Conservation (phyloP, 2,888 invertebrate species). For the Melangyna quadrimaculata region DNA sequence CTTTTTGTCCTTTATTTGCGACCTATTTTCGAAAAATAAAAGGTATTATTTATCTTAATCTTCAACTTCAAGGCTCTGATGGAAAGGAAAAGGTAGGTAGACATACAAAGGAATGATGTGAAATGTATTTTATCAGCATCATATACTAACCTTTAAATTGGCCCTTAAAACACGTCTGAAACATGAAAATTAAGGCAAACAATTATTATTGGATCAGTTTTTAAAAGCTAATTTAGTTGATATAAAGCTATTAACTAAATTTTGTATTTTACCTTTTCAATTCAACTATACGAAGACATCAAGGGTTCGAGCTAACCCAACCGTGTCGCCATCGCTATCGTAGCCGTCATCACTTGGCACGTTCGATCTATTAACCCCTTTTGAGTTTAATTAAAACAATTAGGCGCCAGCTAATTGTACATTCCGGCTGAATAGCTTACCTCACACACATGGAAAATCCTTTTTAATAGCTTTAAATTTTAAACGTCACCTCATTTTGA, state of each 20-base stretch:
- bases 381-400: slow-evolving; percentile 27
- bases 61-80: not conserved
- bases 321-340: too few relatives aligned
- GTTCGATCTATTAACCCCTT: slow-evolving; percentile 20
- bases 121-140: not conserved
- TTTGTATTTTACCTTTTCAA: not conserved
- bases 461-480: slow-evolving; percentile 51
- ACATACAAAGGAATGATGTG: too few relatives aligned
- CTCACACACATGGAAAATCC: slow-evolving; percentile 31
- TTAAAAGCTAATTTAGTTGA: not conserved
- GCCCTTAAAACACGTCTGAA: not conserved
- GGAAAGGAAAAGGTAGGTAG: not conserved
- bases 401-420: slow-evolving; percentile 43
- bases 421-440: slow-evolving; percentile 23
- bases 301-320: not conserved
- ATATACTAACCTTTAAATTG: not conserved
- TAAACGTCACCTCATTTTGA: slow-evolving; percentile 43
- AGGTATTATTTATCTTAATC: not conserved
- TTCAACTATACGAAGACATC: not conserved
- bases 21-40: not conserved
- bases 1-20: not conserved
- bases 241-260: not conserved
- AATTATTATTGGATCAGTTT: not conserved
- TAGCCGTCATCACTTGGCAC: not conserved
- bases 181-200: not conserved